Evolutionary conservation across 2,888 invertebrate species (phyloP).

Genomic region (Trachelus stipa): DNA sequence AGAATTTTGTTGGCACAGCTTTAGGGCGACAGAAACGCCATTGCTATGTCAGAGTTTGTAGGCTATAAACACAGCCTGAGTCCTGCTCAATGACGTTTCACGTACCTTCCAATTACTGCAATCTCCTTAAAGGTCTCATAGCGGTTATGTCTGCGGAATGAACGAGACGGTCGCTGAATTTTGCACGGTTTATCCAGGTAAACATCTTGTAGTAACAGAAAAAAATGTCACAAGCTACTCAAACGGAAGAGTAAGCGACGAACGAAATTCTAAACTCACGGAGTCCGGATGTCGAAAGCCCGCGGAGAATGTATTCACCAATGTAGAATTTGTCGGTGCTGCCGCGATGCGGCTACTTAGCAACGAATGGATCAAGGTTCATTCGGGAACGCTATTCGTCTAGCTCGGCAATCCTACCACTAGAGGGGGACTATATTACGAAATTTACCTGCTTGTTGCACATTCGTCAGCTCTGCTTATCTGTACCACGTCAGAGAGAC

Average conservation of each 20-base stretch:
- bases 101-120: slow-evolving; percentile 55
- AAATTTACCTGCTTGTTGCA: neutral
- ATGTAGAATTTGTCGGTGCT: neutral
- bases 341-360: neutral
- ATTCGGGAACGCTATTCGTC: neutral
- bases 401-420: neutral
- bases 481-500: neutral
- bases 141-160: slow-evolving; percentile 53
- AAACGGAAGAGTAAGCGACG: slow-evolving; percentile 61
- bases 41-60: slow-evolving; percentile 63
- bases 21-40: slow-evolving; percentile 58
- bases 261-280: slow-evolving; percentile 52
- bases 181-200: slow-evolving; percentile 68
- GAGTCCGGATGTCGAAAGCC: slow-evolving; percentile 33
- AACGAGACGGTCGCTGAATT: slow-evolving; percentile 53
- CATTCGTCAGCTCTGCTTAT: neutral
- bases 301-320: neutral
- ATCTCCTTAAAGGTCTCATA: slow-evolving; percentile 53
- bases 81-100: slow-evolving; percentile 34
- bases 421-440: neutral
- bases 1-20: slow-evolving; percentile 39
- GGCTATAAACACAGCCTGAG: slow-evolving; percentile 60
- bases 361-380: neutral
- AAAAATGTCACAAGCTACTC: slow-evolving; percentile 65
- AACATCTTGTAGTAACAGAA: slow-evolving; percentile 69